These are phyloP conservation scores for Galaxias olidus DNA, from an alignment of 2,797 vertebrate genomes.

Conservation along the genomic window DNA sequence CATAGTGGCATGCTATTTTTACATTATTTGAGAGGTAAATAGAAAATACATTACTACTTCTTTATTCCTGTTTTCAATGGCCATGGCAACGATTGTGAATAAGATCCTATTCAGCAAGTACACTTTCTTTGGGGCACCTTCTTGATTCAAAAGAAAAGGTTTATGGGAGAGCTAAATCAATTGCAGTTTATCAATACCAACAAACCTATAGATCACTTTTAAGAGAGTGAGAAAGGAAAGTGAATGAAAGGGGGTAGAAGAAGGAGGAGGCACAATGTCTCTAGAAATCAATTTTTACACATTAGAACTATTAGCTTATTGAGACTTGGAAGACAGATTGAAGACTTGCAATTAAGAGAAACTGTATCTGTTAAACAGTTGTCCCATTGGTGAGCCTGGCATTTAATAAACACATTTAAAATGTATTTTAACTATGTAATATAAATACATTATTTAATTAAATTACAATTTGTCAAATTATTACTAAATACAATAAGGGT, in stretches of 20 bases:
- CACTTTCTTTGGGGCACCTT: slow-evolving; percentile 39
- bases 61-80: no score
- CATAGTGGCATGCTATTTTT: no score
- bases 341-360: slow-evolving; percentile 44
- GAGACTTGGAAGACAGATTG: slow-evolving; percentile 80
- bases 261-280: slow-evolving; percentile 47
- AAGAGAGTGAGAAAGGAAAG: slow-evolving; percentile 42
- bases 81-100: no score
- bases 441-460: no score
- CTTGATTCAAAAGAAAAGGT: slow-evolving; percentile 71
- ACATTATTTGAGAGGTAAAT: no score
- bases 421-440: no score
- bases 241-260: slow-evolving; percentile 43
- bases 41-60: no score
- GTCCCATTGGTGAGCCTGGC: slow-evolving; percentile 41
- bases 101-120: slow-evolving; percentile 34
- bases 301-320: slow-evolving; percentile 93
- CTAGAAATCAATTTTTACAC: slow-evolving; percentile 95
- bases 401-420: background rate
- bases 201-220: slow-evolving; percentile 80
- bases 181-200: slow-evolving; percentile 77
- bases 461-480: no score
- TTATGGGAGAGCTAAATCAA: slow-evolving; percentile 78
- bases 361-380: slow-evolving; percentile 52
- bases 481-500: no score